These are phyloP conservation scores for Malurus cyaneus DNA, from an alignment of 2,113 vertebrate genomes.

Conservation along the genomic window DNA sequence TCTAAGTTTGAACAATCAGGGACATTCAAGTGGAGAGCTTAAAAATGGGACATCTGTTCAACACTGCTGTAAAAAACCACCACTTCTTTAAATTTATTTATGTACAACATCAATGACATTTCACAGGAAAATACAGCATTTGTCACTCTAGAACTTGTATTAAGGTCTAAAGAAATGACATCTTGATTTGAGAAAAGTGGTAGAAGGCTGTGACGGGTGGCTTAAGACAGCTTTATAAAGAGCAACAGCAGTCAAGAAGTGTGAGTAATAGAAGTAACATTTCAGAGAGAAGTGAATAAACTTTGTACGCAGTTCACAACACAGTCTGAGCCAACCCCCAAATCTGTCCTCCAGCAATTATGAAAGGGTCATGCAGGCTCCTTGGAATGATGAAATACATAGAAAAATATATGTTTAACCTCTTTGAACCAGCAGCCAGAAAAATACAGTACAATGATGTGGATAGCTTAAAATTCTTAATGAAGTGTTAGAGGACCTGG, in stretches of 20 bases:
- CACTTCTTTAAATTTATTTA: background rate
- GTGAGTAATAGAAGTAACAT: background rate
- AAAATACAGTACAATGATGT: background rate
- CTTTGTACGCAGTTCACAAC: background rate
- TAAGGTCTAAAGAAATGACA: background rate
- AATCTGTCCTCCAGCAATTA: background rate
- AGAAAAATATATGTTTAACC: background rate
- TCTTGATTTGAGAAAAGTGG: background rate
- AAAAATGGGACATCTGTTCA: background rate
- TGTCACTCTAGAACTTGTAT: background rate
- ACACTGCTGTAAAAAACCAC: background rate
- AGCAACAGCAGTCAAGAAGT: background rate
- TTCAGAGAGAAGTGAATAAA: background rate
- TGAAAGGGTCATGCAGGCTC: background rate
- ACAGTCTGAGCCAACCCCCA: background rate
- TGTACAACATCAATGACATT: background rate
- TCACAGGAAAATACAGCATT: background rate
- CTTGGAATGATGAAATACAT: background rate
- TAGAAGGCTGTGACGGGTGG: background rate
- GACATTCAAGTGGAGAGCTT: background rate
- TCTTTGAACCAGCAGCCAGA: background rate
- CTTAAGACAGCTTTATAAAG: background rate
- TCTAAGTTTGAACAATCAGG: background rate
- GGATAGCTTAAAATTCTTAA: constrained; percentile 1
- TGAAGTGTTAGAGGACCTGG: background rate